These are phyloP conservation scores for Echinops telfairi DNA, from an alignment of 2,113 vertebrate species.

Conservation along the genomic window DNA sequence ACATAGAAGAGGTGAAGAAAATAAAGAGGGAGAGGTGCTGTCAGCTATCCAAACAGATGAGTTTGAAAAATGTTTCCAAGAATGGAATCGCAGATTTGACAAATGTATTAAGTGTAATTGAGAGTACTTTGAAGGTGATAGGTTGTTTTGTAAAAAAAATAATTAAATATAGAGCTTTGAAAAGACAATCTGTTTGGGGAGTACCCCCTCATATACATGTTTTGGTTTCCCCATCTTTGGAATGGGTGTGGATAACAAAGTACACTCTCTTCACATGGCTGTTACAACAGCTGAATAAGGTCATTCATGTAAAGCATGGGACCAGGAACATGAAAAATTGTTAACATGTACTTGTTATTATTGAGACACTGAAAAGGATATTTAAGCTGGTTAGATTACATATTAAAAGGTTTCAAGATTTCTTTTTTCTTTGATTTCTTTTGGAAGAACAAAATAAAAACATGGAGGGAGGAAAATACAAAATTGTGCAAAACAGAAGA, in stretches of 20 bases:
- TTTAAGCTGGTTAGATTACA: slow-evolving; percentile 18
- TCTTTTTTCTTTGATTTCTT: background rate
- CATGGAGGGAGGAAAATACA: background rate
- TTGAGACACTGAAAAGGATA: background rate
- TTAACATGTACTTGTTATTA: background rate
- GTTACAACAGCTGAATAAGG: background rate
- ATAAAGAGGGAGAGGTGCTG: too few species aligned
- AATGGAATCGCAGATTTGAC: too few species aligned
- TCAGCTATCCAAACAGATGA: too few species aligned
- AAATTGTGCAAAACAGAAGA: background rate
- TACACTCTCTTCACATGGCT: background rate
- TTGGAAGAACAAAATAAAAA: slow-evolving; percentile 42
- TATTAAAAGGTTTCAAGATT: background rate
- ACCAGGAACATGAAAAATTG: background rate
- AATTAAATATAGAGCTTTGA: too few species aligned
- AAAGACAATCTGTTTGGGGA: too few species aligned
- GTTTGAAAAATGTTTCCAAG: too few species aligned
- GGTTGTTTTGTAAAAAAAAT: too few species aligned
- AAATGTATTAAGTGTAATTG: too few species aligned
- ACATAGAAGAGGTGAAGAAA: too few species aligned
- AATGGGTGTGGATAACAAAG: background rate
- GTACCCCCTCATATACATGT: background rate
- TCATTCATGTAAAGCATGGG: background rate
- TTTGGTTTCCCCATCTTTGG: slow-evolving; percentile 39
- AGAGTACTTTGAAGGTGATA: too few species aligned